Percentiles rank a stretch among this genome's conserved stretches.
These are phyloP conservation scores for Cephus sareptanus DNA, from an alignment of 2,888 invertebrate species.

Conservation along the genomic window DNA sequence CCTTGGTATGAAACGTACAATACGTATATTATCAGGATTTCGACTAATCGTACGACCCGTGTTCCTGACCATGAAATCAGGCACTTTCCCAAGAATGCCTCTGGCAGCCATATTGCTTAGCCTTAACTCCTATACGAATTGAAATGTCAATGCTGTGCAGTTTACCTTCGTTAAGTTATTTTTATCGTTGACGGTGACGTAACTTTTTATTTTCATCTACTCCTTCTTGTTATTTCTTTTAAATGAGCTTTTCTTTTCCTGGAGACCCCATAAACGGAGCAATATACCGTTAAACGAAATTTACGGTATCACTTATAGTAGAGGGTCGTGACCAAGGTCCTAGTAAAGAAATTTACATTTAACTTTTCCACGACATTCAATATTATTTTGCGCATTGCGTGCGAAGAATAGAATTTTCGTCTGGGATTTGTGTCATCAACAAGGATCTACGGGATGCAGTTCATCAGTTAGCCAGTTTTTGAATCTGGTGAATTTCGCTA, in stretches of 20 bases:
- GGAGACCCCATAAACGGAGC: not conserved
- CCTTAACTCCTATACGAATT: not conserved
- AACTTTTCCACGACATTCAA: not conserved
- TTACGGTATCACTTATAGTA: not conserved
- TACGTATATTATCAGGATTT: not conserved
- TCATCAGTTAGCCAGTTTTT: not conserved
- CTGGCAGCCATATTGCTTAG: not conserved
- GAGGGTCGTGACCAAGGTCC: not conserved
- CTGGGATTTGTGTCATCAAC: not conserved
- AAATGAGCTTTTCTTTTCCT: not conserved
- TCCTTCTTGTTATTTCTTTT: not conserved
- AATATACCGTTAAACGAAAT: not conserved
- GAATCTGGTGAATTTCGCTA: not conserved
- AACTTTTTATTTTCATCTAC: not conserved
- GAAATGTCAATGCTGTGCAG: not conserved
- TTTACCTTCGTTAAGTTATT: not conserved
- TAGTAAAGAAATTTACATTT: not conserved
- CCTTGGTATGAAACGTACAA: not conserved
- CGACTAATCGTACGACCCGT: not conserved
- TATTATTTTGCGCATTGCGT: not conserved
- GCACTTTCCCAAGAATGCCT: not conserved
- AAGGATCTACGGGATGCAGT: not conserved
- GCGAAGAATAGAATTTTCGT: not conserved
- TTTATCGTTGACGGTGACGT: not conserved
- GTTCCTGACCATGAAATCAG: not conserved